These are phyloP conservation scores for Pseudopleuronectes americanus DNA, from an alignment of 2,797 vertebrate genomes.

Conservation along the genomic window DNA sequence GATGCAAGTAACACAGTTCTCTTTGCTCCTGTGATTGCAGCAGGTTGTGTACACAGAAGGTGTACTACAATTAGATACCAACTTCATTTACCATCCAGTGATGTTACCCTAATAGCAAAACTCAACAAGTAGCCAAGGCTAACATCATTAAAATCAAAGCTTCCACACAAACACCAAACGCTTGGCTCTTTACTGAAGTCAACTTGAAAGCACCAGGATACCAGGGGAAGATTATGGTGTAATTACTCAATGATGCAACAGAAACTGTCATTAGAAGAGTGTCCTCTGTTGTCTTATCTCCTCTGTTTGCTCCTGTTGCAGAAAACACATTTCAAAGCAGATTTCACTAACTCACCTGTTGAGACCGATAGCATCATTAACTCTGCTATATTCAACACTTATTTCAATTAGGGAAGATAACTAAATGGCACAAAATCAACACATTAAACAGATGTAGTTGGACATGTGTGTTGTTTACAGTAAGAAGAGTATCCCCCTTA, in stretches of 20 bases:
- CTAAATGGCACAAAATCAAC: no score
- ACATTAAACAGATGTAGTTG: no score
- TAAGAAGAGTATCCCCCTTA: no score
- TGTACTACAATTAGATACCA: slow-evolving; percentile 3
- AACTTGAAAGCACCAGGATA: slow-evolving; percentile 39
- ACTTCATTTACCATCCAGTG: background rate
- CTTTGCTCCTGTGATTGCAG: background rate
- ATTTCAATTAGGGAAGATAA: no score
- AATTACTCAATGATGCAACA: slow-evolving; percentile 41
- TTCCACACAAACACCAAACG: background rate
- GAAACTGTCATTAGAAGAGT: slow-evolving; percentile 34
- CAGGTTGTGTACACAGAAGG: background rate
- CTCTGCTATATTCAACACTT: no score
- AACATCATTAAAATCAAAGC: background rate
- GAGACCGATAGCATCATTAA: background rate
- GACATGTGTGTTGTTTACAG: no score
- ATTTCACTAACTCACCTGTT: slow-evolving; percentile 15
- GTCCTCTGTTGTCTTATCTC: slow-evolving; percentile 2
- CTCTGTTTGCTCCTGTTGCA: slow-evolving; percentile 1
- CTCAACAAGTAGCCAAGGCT: background rate
- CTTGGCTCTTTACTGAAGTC: slow-evolving; percentile 23
- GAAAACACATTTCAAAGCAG: slow-evolving; percentile 30
- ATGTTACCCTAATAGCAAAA: background rate
- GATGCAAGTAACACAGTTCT: no score
- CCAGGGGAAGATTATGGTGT: slow-evolving; percentile 34